These are phyloP conservation scores for Thymelicus lineola DNA, from an alignment of 2,888 invertebrate species.

Conservation along the genomic window DNA sequence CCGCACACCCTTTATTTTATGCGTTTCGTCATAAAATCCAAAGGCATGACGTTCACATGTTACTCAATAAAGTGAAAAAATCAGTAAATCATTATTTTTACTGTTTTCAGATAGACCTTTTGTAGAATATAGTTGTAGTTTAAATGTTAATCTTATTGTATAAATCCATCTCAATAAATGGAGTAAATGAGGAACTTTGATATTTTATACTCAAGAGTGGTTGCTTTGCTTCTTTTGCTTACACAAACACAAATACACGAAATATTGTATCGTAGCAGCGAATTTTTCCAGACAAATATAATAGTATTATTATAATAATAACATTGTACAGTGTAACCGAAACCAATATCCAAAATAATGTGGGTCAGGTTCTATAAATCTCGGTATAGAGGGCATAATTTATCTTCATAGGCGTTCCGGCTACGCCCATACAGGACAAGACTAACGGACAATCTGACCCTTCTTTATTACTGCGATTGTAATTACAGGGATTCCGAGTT, in stretches of 20 bases:
- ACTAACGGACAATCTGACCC: constrained; percentile 22
- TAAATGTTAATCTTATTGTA: neutral
- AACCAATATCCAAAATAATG: neutral
- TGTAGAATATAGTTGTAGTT: too few species aligned
- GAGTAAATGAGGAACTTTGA: too few species aligned
- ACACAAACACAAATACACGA: too few species aligned
- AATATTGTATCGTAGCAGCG: too few species aligned
- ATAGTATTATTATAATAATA: too few species aligned
- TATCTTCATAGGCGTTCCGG: constrained; percentile 34
- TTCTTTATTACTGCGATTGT: constrained; percentile 26
- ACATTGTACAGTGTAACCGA: neutral
- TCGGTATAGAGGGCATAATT: constrained; percentile 23
- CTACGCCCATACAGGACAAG: constrained; percentile 21
- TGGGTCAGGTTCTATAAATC: constrained; percentile 49
- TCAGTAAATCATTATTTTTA: too few species aligned
- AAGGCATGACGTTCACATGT: neutral
- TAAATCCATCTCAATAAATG: neutral
- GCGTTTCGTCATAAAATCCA: neutral
- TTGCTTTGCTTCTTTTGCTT: too few species aligned
- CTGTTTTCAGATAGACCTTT: too few species aligned
- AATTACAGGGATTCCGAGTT: constrained; percentile 20
- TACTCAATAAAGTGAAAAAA: neutral
- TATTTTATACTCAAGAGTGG: too few species aligned
- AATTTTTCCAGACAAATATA: too few species aligned
- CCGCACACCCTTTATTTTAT: constrained; percentile 2